Evolutionary conservation across 2,797 vertebrate genomes (phyloP).

Genomic region (Crotalus adamanteus): DNA sequence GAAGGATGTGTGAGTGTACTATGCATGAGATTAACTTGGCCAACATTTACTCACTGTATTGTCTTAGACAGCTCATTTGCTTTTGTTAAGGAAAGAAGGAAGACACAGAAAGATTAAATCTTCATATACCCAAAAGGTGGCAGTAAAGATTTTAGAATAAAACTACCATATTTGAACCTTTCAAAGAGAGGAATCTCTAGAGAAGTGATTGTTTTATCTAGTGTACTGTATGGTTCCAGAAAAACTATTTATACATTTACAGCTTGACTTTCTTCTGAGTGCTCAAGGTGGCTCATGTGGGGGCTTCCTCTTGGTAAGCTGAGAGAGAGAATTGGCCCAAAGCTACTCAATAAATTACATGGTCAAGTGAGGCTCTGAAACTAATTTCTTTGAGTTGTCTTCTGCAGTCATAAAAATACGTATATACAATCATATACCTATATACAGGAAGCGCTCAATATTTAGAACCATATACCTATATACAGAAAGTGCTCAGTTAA

Average conservation of each 20-base stretch:
- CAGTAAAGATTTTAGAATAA: conserved; percentile 39
- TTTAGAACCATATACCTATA: neutral
- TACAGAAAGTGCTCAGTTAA: neutral
- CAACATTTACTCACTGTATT: neutral
- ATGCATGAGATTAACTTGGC: rapidly evolving
- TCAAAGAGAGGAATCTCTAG: neutral
- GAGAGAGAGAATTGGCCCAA: neutral
- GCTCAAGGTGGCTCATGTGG: neutral
- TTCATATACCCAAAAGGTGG: conserved; percentile 55
- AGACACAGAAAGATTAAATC: conserved; percentile 23
- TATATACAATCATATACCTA: neutral
- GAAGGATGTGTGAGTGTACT: neutral
- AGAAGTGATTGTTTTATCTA: neutral
- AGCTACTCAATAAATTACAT: neutral
- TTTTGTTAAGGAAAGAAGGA: neutral
- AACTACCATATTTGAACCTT: neutral
- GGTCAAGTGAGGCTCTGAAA: neutral
- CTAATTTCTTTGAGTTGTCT: neutral
- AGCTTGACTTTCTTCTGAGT: neutral
- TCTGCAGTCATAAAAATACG: neutral
- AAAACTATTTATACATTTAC: neutral
- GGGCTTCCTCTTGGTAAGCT: neutral
- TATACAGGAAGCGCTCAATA: no score
- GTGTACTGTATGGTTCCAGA: neutral
- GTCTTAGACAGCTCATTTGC: neutral